A percentile compares a stretch with the other conserved stretches of the same genome.
These are phyloP conservation scores for Phortica magna DNA, from an alignment of 2,888 invertebrate species.

Conservation along the genomic window DNA sequence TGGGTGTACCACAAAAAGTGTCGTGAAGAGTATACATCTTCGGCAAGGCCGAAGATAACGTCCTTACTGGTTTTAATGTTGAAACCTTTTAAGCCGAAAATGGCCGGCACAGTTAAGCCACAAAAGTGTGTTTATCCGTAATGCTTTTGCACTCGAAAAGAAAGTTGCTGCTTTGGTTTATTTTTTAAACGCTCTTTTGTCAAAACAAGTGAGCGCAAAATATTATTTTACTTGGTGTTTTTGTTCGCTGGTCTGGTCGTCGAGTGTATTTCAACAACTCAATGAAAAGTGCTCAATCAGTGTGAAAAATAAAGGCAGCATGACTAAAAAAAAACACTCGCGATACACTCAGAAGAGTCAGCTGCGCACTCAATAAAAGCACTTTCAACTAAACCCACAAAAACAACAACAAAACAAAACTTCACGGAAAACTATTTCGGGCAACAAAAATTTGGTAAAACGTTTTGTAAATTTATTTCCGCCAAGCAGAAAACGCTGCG, in stretches of 20 bases:
- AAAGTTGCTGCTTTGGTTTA: too few species aligned
- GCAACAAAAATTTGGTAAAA: too few species aligned
- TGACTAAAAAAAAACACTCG: neutral
- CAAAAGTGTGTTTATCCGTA: neutral
- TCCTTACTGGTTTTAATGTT: too few species aligned
- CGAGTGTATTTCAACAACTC: neutral
- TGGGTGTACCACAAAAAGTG: too few species aligned
- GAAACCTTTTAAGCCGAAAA: slow-evolving; percentile 23
- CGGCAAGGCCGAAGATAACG: too few species aligned
- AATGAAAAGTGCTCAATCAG: slow-evolving; percentile 20
- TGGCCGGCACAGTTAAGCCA: neutral
- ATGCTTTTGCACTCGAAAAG: neutral
- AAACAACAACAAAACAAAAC: slow-evolving; percentile 30
- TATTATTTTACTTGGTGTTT: neutral
- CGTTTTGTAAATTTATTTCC: slow-evolving; percentile 47
- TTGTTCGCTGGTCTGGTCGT: too few species aligned
- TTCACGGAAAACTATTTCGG: slow-evolving; percentile 42
- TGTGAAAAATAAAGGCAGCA: neutral
- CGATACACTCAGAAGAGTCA: neutral
- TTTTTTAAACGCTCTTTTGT: neutral
- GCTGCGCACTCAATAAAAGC: slow-evolving; percentile 10
- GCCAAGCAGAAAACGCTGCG: slow-evolving; percentile 37
- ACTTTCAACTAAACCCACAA: slow-evolving; percentile 42
- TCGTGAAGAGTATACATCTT: too few species aligned
- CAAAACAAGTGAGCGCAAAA: neutral